A percentile compares a stretch with the other conserved stretches of the same genome.
Conservation (phyloP, 2,113 vertebrate species). For the Thalassarche chlororhynchos region DNA sequence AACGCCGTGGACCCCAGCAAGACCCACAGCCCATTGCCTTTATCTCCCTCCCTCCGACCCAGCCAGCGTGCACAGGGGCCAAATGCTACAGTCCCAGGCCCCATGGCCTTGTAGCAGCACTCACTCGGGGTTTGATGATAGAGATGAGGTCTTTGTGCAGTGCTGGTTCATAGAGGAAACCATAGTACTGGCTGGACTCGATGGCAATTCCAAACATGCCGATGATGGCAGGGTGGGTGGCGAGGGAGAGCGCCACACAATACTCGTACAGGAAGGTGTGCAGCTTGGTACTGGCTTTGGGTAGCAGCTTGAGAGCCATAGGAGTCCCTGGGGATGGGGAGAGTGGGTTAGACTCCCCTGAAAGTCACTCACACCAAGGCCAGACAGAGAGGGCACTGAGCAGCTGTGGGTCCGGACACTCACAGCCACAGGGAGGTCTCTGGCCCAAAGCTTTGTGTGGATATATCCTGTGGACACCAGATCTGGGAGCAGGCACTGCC, state of each 20-base stretch:
- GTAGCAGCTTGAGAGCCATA: conserved; percentile 93
- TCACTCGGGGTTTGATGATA: conserved; percentile 90
- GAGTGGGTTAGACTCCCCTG: not conserved
- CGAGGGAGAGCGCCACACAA: conserved; percentile 89
- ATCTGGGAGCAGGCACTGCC: not conserved
- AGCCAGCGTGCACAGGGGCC: not conserved
- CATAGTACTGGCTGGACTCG: conserved; percentile 87
- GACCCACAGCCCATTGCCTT: not conserved
- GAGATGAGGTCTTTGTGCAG: conserved; percentile 90
- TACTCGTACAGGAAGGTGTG: conserved; percentile 94
- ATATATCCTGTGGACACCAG: not conserved
- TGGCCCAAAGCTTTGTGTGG: not conserved
- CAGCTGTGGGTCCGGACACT: not conserved
- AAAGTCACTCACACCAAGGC: not conserved
- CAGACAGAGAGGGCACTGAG: not conserved
- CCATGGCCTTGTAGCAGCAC: not conserved
- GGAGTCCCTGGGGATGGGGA: conserved; percentile 79
- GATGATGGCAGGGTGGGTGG: conserved; percentile 87
- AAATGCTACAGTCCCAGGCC: not conserved
- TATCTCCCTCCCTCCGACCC: not conserved
- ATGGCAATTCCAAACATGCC: conserved; percentile 90
- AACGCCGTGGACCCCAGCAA: not conserved
- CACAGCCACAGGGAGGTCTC: not conserved
- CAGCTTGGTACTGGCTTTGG: conserved; percentile 88
- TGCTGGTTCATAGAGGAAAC: conserved; percentile 89